A percentile compares a stretch with the other conserved stretches of the same genome.
Conservation (phyloP, 2,888 invertebrate genomes). For the Caenorhabditis plicata region DNA sequence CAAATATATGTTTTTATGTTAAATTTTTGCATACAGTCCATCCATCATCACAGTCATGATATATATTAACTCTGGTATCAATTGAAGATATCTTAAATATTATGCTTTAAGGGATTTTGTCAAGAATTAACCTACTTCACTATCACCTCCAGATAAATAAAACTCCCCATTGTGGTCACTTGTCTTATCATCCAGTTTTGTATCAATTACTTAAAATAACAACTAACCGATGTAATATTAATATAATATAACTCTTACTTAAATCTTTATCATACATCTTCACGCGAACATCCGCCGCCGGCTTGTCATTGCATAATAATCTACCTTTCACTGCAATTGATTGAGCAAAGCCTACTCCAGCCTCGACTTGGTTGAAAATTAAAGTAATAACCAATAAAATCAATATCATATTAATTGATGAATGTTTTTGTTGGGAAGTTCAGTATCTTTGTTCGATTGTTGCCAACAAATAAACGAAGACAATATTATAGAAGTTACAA, state of each 20-base stretch:
- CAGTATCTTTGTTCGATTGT: too few species aligned
- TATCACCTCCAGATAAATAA: conserved; percentile 26
- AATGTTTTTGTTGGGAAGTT: too few species aligned
- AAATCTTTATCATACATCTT: conserved; percentile 46
- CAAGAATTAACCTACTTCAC: conserved; percentile 7
- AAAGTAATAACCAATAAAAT: too few species aligned
- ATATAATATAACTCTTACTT: conserved; percentile 19
- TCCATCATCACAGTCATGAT: conserved; percentile 42
- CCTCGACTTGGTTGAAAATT: too few species aligned
- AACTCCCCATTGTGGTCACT: conserved; percentile 36
- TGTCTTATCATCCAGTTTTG: conserved; percentile 38
- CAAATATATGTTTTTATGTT: background rate
- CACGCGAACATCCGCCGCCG: conserved; percentile 34
- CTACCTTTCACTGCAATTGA: conserved; percentile 39
- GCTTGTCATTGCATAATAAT: conserved; percentile 41
- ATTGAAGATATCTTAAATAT: conserved; percentile 24
- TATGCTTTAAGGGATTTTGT: too few species aligned
- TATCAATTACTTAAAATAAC: conserved; percentile 33
- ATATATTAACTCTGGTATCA: conserved; percentile 33
- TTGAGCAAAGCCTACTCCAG: conserved; percentile 37
- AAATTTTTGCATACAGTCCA: conserved; percentile 28
- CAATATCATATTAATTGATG: too few species aligned
- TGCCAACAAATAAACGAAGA: too few species aligned
- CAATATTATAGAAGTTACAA: too few species aligned
- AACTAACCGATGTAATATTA: background rate